Evolutionary conservation across 2,113 vertebrate genomes (phyloP), one percentile per base, ranked within the genome.

Genomic region (Furnarius figulus): DNA sequence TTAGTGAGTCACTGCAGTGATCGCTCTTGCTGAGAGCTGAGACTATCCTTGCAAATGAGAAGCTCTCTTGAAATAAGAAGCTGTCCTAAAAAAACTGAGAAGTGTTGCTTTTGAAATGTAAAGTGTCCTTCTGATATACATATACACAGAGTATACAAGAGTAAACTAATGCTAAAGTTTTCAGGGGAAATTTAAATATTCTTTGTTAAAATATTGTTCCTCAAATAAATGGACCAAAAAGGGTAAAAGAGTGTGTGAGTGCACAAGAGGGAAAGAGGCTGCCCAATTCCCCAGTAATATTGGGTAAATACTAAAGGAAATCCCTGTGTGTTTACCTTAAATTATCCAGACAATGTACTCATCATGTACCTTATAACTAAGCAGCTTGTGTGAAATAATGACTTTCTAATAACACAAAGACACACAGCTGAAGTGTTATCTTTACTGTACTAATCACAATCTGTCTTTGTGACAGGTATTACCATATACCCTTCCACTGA

Each of bases 61-160:
- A 71, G 15, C 22, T 59, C 50, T 80, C 85, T 76, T 93, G 89
- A 94, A 95, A 90, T 88, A 77, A 65, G 77, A 78, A 89, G 37
- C 84, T 11, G 5, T 72, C 70, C 93, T 93, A n/a, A 87, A 90
- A 85, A 94, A 85, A 42, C 40, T 65, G 63, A 76, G 85, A 91
- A 80, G 49, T 47, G n/a, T 44, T 85, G 85, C 89, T 92, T 95
- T 97, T 95, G 95, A 96, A 96, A 96, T 84, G 87, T 93, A 90
- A 96, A 96, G 63, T 70, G 49, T 85, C 66, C 52, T 78, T 87
- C 81, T 93, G 75, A 89, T 90, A 90, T 89, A 66, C 88, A 86
- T 93, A 77, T 84, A 95, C 55, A 85, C 75, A 71, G 70, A 89
- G 39, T 74, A 90, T 13, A 90, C 40, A 90, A 80, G 53, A 91